Conservation (phyloP, 2,797 vertebrate species). For the Xiphophorus birchmanni region DNA sequence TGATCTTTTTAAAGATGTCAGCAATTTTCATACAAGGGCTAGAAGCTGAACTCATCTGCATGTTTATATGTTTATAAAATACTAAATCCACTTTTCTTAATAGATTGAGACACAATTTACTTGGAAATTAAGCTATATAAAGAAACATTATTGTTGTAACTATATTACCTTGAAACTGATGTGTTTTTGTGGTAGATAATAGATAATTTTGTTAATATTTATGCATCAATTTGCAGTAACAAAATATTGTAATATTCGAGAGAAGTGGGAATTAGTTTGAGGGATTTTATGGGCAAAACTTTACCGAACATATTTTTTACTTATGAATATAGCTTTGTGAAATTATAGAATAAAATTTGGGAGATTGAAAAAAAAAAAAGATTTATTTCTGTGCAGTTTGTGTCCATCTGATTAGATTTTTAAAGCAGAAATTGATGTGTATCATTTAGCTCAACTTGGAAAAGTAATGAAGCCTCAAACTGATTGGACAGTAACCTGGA, state of each 20-base stretch:
- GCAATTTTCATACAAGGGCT: not conserved
- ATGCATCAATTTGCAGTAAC: not conserved
- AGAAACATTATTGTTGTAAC: not conserved
- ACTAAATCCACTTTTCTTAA: not conserved
- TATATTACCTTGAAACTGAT: not conserved
- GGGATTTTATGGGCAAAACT: not conserved
- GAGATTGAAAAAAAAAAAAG: not conserved
- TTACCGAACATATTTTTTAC: not conserved
- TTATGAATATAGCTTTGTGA: not conserved
- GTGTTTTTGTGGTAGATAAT: not conserved
- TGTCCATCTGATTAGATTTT: not conserved
- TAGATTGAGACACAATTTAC: not conserved
- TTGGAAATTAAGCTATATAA: conserved; percentile 1
- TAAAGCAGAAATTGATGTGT: not conserved
- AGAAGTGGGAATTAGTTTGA: not conserved
- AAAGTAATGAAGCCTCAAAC: not conserved
- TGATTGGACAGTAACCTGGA: not conserved
- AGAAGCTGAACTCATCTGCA: conserved; percentile 1
- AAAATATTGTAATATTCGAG: not conserved
- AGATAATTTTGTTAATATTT: not conserved
- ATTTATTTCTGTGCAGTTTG: not conserved
- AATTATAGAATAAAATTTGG: not conserved
- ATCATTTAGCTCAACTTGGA: not conserved
- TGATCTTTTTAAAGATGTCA: not conserved
- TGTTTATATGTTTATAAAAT: not conserved